These are phyloP conservation scores for Leucania comma DNA, from an alignment of 2,888 invertebrate genomes.

Conservation along the genomic window DNA sequence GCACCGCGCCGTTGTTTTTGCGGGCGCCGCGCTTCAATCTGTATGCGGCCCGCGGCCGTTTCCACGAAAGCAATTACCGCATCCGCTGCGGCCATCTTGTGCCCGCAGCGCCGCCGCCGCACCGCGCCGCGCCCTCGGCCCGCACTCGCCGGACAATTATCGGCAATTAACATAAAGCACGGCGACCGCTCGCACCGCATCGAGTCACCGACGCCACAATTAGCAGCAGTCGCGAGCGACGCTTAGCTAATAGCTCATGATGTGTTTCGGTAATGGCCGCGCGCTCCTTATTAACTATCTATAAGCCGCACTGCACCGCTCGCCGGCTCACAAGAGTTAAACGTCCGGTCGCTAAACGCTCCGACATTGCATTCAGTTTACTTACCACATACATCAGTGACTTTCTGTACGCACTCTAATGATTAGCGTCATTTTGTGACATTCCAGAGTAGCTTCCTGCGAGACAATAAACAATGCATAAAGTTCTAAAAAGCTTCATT, in stretches of 20 bases:
- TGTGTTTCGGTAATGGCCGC: slow-evolving; percentile 48
- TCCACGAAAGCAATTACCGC: slow-evolving; percentile 89
- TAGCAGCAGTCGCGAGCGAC: slow-evolving; percentile 29
- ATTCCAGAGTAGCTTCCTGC: not conserved
- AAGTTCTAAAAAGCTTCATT: not conserved
- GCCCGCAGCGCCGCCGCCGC: slow-evolving; percentile 44
- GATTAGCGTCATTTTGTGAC: not conserved
- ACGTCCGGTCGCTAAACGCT: slow-evolving; percentile 13
- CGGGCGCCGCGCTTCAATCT: slow-evolving; percentile 78
- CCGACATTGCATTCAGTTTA: slow-evolving; percentile 6
- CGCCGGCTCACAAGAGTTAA: slow-evolving; percentile 10
- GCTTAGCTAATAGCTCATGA: slow-evolving; percentile 46
- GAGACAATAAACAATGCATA: slow-evolving; percentile 3
- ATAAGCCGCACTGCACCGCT: not conserved
- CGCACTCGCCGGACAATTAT: slow-evolving; percentile 74
- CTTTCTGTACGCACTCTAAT: not conserved
- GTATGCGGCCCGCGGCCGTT: slow-evolving; percentile 79
- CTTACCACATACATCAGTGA: not conserved
- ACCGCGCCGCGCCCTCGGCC: slow-evolving; percentile 64
- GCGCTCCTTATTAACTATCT: slow-evolving; percentile 10
- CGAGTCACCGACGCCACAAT: slow-evolving; percentile 43
- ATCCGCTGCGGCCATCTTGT: slow-evolving; percentile 88
- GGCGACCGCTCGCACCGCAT: slow-evolving; percentile 40
- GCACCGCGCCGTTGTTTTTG: slow-evolving; percentile 77
- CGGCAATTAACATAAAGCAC: slow-evolving; percentile 80